These are phyloP conservation scores for Drosophila villosipedis DNA, from an alignment of 2,888 invertebrate species.

Conservation along the genomic window DNA sequence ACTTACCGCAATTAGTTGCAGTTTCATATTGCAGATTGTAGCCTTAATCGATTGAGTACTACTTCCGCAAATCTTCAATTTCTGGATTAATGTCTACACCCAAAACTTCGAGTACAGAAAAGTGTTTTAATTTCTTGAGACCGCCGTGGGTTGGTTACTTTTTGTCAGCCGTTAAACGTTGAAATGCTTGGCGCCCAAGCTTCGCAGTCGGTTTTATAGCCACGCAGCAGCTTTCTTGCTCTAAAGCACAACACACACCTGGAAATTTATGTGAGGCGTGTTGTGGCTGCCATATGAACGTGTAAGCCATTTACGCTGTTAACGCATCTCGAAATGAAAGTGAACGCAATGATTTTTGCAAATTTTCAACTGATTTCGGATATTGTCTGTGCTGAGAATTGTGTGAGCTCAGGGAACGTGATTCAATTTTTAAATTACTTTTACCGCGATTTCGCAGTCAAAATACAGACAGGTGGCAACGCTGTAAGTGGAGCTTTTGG, in stretches of 20 bases:
- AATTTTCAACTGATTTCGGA: constrained; percentile 38
- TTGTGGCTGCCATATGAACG: constrained; percentile 50
- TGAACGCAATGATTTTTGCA: constrained; percentile 62
- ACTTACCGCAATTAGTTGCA: constrained; percentile 77
- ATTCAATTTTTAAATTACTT: constrained; percentile 66
- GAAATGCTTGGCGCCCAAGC: constrained; percentile 73
- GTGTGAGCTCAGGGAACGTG: constrained; percentile 60
- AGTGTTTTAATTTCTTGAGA: constrained; percentile 29
- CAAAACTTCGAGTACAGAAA: constrained; percentile 36
- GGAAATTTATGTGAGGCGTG: constrained; percentile 72
- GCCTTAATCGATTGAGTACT: constrained; percentile 24
- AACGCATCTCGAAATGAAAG: constrained; percentile 77
- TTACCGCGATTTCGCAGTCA: constrained; percentile 33
- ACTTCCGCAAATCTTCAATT: constrained; percentile 58
- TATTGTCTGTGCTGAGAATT: constrained; percentile 60
- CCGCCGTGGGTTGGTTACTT: constrained; percentile 41
- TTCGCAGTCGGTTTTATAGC: constrained; percentile 68
- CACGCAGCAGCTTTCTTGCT: constrained; percentile 46
- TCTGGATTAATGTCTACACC: constrained; percentile 26
- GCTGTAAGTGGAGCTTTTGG: constrained; percentile 18
- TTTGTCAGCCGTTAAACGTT: constrained; percentile 60
- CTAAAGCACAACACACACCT: constrained; percentile 42
- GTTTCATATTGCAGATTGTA: constrained; percentile 52
- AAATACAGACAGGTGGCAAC: constrained; percentile 55
- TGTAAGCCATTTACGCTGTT: constrained; percentile 43